Conservation (phyloP, 2,888 invertebrate species). For the Trisateles emortualis region DNA sequence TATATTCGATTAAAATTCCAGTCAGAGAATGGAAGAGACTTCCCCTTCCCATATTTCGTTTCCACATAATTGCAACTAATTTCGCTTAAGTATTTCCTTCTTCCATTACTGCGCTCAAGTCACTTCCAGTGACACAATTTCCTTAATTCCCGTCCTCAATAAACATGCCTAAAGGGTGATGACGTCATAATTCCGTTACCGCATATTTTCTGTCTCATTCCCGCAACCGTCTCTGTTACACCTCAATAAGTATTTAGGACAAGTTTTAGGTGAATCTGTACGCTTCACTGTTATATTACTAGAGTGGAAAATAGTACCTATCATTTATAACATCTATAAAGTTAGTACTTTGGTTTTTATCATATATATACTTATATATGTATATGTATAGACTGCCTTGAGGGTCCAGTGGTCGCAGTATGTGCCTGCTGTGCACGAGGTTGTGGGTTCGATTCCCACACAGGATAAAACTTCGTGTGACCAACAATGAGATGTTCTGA, state of each 20-base stretch:
- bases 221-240: slow-evolving; percentile 17
- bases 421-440: too few relatives aligned
- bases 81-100: slow-evolving; percentile 7
- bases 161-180: slow-evolving; percentile 49
- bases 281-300: not conserved
- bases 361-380: too few relatives aligned
- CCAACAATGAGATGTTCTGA: too few relatives aligned
- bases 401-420: too few relatives aligned
- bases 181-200: slow-evolving; percentile 58
- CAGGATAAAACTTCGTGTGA: too few relatives aligned
- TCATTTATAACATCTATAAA: not conserved
- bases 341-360: too few relatives aligned
- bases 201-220: slow-evolving; percentile 37
- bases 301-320: not conserved
- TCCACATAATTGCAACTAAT: slow-evolving; percentile 18
- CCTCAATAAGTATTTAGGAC: slow-evolving; percentile 7
- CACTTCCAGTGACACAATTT: slow-evolving; percentile 29
- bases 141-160: slow-evolving; percentile 26
- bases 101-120: not conserved
- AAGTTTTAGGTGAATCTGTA: not conserved
- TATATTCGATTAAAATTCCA: slow-evolving; percentile 8
- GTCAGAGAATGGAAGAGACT: not conserved
- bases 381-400: too few relatives aligned
- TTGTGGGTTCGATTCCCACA: too few relatives aligned
- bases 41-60: slow-evolving; percentile 6